Percentiles rank a stretch among this genome's conserved stretches.
phyloP scores from a whole-genome alignment of 2,113 vertebrate genomes.

The Catharus minimus region DNA sequence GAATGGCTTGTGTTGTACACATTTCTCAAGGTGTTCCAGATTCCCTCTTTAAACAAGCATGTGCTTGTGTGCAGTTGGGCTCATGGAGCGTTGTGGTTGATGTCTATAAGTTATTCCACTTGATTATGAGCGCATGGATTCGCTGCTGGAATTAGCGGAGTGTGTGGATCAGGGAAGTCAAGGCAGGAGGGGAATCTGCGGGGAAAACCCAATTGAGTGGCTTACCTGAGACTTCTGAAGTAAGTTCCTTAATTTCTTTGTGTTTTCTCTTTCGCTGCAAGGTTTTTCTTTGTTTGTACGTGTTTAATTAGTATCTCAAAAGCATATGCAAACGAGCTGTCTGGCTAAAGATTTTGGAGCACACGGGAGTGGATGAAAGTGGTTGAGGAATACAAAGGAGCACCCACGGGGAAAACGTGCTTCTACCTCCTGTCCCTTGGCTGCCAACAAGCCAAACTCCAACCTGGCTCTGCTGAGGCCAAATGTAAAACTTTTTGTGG shows the following conservation, averaged over 20 bases:
- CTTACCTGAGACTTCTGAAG: conserved; percentile 51
- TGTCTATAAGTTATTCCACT: background rate
- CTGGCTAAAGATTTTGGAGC: conserved; percentile 50
- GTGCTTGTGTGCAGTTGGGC: conserved; percentile 25
- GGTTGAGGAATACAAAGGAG: conserved; percentile 56
- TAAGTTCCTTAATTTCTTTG: conserved; percentile 64
- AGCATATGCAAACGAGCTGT: conserved; percentile 61
- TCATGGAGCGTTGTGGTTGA: background rate
- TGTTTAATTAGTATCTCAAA: conserved; percentile 69
- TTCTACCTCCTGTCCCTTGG: conserved; percentile 24
- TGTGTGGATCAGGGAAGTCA: conserved; percentile 59
- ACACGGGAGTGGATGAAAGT: conserved; percentile 60
- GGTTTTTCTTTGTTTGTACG: conserved; percentile 66
- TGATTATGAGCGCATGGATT: background rate
- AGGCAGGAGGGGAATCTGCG: conserved; percentile 45
- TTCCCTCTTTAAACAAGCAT: conserved; percentile 10
- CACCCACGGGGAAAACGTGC: conserved; percentile 57
- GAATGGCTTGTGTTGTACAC: background rate
- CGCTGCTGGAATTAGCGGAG: conserved; percentile 39
- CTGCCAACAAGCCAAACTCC: conserved; percentile 18
- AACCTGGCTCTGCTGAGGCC: background rate
- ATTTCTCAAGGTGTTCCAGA: conserved; percentile 2
- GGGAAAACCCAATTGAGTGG: conserved; percentile 59
- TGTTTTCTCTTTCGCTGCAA: conserved; percentile 54
- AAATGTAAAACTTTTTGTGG: background rate